phyloP scores from a whole-genome alignment of 2,888 invertebrate species.

The Erpobdella octoculata region DNA sequence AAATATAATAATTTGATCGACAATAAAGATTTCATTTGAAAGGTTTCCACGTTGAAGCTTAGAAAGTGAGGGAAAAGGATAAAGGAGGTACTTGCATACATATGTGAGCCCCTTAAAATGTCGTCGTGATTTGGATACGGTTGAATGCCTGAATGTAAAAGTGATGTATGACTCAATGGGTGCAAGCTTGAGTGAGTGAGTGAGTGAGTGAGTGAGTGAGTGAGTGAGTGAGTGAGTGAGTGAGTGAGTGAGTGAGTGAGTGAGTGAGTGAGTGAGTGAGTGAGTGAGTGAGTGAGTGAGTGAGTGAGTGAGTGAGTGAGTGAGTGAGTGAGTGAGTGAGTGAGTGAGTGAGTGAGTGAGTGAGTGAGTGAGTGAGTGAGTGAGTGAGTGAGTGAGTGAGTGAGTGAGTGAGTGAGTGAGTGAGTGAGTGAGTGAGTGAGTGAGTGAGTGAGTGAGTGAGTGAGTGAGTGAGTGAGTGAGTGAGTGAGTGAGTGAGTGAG shows the following conservation, averaged over 20 bases:
- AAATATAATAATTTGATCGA: too few species aligned
- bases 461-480: constrained; percentile 6
- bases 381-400: neutral
- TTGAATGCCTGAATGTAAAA: neutral
- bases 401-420: neutral
- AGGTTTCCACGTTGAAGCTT: neutral
- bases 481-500: neutral
- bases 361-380: neutral
- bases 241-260: neutral
- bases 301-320: constrained; percentile 4
- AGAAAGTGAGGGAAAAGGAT: neutral
- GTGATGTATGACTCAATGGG: neutral
- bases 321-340: neutral
- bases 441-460: constrained; percentile 11
- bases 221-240: constrained; percentile 5
- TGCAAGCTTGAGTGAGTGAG: neutral
- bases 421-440: constrained; percentile 9
- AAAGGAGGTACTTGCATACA: neutral
- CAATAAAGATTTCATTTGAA: too few species aligned
- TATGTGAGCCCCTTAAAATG: neutral
- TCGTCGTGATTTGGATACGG: constrained; percentile 5
- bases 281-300: neutral
- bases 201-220: constrained; percentile 5
- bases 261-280: neutral
- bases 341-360: neutral